Evolutionary conservation across 2,113 vertebrate species (phyloP).

Genomic region (Odobenus rosmarus): DNA sequence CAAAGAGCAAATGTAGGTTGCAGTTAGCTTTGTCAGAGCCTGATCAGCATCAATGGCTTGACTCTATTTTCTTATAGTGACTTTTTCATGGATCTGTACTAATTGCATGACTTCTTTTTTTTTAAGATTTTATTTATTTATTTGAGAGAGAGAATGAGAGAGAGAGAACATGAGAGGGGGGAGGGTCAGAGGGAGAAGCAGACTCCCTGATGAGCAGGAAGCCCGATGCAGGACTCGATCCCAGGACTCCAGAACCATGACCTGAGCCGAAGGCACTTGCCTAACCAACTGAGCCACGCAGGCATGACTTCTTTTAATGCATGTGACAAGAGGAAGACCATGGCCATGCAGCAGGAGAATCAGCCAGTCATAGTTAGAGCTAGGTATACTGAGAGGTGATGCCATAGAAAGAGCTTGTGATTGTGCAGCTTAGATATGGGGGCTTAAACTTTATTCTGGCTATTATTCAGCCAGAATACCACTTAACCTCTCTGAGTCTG

Average conservation of each 20-base stretch:
- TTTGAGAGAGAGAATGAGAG: too few species aligned
- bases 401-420: neutral
- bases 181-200: too few species aligned
- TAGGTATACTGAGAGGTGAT: neutral
- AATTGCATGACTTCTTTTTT: neutral
- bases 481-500: neutral
- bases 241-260: too few species aligned
- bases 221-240: too few species aligned
- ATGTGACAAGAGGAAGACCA: neutral
- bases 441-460: neutral
- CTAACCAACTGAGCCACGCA: too few species aligned
- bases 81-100: neutral
- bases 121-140: too few species aligned
- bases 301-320: neutral
- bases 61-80: neutral
- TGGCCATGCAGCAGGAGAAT: neutral
- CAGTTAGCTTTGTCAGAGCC: neutral
- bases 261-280: too few species aligned
- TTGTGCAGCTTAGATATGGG: neutral
- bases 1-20: neutral
- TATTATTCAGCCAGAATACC: neutral
- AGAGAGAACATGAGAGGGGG: too few species aligned
- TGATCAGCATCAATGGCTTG: neutral
- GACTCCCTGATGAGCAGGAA: too few species aligned
- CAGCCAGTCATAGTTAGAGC: too few species aligned